These are phyloP conservation scores for Parnassius smintheus DNA, from an alignment of 2,888 invertebrate species.

Conservation along the genomic window DNA sequence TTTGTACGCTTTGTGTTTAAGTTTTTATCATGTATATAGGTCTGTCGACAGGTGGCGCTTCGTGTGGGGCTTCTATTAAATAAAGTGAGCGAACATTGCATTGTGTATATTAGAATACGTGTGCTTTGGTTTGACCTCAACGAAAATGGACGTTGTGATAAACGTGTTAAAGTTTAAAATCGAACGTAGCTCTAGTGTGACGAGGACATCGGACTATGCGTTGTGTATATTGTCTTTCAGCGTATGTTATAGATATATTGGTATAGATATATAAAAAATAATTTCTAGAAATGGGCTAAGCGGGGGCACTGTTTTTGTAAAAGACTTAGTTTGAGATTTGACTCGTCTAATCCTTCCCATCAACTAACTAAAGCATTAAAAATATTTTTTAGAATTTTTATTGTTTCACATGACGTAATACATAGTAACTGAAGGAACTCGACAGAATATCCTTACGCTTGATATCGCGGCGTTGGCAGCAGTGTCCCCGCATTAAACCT, in stretches of 20 bases:
- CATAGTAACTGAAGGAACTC: no score
- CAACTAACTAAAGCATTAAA: no score
- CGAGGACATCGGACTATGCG: constrained; percentile 47
- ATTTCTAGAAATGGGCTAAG: constrained; percentile 45
- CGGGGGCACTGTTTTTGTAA: not conserved
- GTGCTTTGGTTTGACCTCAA: constrained; percentile 43
- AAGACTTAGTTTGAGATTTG: no score
- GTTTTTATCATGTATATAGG: not conserved
- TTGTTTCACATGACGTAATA: not conserved
- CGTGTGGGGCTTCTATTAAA: constrained; percentile 5
- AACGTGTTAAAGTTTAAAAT: constrained; percentile 40
- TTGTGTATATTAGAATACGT: constrained; percentile 35
- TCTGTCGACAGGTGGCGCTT: not conserved
- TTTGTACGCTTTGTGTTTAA: not conserved
- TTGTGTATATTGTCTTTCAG: constrained; percentile 63
- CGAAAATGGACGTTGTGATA: constrained; percentile 58
- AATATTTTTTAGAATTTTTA: constrained; percentile 14
- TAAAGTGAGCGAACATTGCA: constrained; percentile 22
- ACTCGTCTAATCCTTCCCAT: no score
- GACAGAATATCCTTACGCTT: no score
- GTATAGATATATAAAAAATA: constrained; percentile 50
- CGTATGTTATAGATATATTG: constrained; percentile 62
- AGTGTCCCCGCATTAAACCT: constrained; percentile 40
- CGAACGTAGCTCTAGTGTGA: constrained; percentile 51
- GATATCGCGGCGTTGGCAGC: no score